These are phyloP conservation scores for Acrocera orbiculus DNA, from an alignment of 2,888 invertebrate genomes.

Conservation along the genomic window DNA sequence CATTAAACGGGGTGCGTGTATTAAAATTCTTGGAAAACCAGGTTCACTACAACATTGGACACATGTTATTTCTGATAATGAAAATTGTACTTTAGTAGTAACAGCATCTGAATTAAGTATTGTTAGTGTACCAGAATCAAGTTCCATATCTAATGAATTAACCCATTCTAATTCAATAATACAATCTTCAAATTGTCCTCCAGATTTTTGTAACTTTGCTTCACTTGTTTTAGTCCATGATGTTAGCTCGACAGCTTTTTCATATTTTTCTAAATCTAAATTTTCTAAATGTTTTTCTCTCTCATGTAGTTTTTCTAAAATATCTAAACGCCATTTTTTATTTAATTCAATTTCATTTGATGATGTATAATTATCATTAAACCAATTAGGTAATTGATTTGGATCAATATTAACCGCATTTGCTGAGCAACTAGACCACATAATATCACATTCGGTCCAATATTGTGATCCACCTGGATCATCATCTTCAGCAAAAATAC, in stretches of 20 bases:
- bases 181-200: conserved; percentile 50
- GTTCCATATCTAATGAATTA: conserved; percentile 38
- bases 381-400: conserved; percentile 64
- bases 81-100: conserved; percentile 53
- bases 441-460: conserved; percentile 64
- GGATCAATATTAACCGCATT: conserved; percentile 63
- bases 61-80: conserved; percentile 58
- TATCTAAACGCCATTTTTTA: conserved; percentile 57
- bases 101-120: conserved; percentile 63
- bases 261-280: conserved; percentile 41
- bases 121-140: conserved; percentile 56
- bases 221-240: conserved; percentile 77
- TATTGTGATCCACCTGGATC: conserved; percentile 42
- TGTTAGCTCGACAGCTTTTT: conserved; percentile 63
- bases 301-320: conserved; percentile 47
- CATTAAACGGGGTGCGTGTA: conserved; percentile 48
- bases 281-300: conserved; percentile 35
- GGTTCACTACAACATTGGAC: conserved; percentile 65
- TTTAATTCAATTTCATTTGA: conserved; percentile 43
- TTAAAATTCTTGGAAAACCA: conserved; percentile 53
- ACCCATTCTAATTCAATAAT: conserved; percentile 71
- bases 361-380: conserved; percentile 36
- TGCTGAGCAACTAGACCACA: conserved; percentile 65
- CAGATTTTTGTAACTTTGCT: conserved; percentile 44
- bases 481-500: conserved; percentile 63